phyloP scores from a whole-genome alignment of 2,113 vertebrate species.

The Hepsetus odoe region DNA sequence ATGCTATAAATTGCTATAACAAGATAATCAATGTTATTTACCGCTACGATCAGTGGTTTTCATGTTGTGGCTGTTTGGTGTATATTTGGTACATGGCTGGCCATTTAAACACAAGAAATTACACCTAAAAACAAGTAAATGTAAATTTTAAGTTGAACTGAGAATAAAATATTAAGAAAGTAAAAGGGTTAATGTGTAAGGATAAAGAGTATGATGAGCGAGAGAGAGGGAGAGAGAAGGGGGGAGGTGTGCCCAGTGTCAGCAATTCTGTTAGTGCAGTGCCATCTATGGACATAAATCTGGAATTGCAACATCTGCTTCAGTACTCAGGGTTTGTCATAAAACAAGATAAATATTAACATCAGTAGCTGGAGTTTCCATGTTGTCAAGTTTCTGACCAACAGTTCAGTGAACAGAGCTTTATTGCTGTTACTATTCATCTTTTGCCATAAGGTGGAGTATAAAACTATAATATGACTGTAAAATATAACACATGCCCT shows the following conservation, averaged over 20 bases:
- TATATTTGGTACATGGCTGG: no score
- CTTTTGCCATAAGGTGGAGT: no score
- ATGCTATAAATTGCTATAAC: no score
- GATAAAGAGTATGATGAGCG: neutral
- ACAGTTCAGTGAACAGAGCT: no score
- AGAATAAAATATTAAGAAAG: neutral
- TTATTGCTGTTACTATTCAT: no score
- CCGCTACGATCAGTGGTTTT: no score
- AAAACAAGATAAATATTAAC: neutral
- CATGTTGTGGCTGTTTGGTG: no score
- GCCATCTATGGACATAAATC: constrained; percentile 75
- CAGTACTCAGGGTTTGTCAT: neutral
- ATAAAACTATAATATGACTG: no score
- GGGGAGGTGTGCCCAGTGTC: neutral
- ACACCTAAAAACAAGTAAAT: neutral
- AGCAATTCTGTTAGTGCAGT: constrained; percentile 69
- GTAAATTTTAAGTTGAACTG: no score
- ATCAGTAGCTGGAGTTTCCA: neutral
- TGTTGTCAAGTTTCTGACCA: neutral
- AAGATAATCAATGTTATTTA: no score
- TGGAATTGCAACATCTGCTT: constrained; percentile 27
- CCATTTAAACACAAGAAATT: neutral
- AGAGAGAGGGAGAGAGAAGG: neutral
- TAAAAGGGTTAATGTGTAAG: no score
- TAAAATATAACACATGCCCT: no score